Evolutionary conservation across 2,113 vertebrate genomes (phyloP).

Genomic region (Sigmodon hispidus): DNA sequence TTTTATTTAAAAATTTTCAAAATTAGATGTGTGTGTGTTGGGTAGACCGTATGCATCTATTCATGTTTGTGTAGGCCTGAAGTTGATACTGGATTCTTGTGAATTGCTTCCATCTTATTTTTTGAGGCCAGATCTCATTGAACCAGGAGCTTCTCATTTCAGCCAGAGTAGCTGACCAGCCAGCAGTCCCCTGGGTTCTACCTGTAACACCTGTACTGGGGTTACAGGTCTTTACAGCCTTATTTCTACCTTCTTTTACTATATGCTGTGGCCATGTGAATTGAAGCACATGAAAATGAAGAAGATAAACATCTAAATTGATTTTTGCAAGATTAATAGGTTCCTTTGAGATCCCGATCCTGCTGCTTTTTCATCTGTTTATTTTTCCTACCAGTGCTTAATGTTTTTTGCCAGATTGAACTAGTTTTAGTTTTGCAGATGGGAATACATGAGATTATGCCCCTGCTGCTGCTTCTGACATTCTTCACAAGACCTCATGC

Average conservation of each 20-base stretch:
- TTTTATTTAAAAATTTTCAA: background rate
- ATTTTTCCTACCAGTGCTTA: background rate
- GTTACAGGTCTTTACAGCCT: background rate
- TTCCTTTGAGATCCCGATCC: conserved; percentile 4
- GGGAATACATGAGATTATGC: background rate
- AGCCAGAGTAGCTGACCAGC: background rate
- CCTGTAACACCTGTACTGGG: background rate
- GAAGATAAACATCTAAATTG: conserved; percentile 28
- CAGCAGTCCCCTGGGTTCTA: background rate
- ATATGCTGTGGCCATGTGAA: background rate
- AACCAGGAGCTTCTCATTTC: background rate
- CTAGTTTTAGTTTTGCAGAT: background rate
- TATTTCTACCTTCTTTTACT: background rate
- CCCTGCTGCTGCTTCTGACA: background rate
- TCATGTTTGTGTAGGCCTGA: background rate
- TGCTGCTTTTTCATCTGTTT: background rate
- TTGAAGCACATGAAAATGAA: background rate
- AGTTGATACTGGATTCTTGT: background rate
- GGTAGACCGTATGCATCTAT: background rate
- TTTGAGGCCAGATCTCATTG: background rate
- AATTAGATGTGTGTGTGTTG: background rate
- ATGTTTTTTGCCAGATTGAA: background rate
- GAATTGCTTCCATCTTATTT: background rate
- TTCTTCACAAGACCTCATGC: background rate
- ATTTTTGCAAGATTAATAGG: conserved; percentile 25